Evolutionary conservation across 2,113 vertebrate species (phyloP).

Genomic region (Ciconia boyciana): DNA sequence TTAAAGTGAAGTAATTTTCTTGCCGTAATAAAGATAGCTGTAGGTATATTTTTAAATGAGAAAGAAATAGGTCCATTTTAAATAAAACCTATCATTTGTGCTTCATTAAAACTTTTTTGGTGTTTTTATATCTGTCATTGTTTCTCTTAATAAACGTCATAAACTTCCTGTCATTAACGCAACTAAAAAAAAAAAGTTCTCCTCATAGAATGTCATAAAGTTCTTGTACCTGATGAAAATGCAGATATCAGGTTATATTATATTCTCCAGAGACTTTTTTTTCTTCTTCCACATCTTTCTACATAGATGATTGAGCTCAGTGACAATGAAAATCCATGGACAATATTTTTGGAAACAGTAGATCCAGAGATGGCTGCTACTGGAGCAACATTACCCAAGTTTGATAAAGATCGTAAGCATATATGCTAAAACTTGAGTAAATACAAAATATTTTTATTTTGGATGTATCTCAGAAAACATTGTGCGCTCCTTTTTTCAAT

Average conservation of each 20-base stretch:
- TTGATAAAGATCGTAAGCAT: constrained; percentile 98
- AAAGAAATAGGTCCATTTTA: not conserved
- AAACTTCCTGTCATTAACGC: not conserved
- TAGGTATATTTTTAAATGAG: not conserved
- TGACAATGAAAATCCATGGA: constrained; percentile 99
- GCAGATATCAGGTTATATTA: not conserved
- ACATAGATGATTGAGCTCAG: constrained; percentile 97
- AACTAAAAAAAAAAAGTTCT: not conserved
- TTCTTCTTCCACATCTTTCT: not conserved
- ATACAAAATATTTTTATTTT: not conserved
- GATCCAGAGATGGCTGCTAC: constrained; percentile 97
- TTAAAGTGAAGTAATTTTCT: not conserved
- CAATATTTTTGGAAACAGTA: constrained; percentile 99
- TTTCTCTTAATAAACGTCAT: not conserved
- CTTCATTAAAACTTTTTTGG: not conserved
- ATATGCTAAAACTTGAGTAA: not conserved
- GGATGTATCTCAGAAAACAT: not conserved
- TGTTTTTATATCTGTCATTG: not conserved
- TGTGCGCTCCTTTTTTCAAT: fast-evolving
- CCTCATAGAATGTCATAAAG: not conserved
- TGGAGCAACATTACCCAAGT: constrained; percentile 95
- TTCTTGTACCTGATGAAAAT: not conserved
- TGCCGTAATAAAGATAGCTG: not conserved
- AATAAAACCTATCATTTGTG: not conserved
- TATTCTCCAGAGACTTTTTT: not conserved